Evolutionary conservation across 2,888 invertebrate species (phyloP).

Genomic region (Apotomis betuletana): DNA sequence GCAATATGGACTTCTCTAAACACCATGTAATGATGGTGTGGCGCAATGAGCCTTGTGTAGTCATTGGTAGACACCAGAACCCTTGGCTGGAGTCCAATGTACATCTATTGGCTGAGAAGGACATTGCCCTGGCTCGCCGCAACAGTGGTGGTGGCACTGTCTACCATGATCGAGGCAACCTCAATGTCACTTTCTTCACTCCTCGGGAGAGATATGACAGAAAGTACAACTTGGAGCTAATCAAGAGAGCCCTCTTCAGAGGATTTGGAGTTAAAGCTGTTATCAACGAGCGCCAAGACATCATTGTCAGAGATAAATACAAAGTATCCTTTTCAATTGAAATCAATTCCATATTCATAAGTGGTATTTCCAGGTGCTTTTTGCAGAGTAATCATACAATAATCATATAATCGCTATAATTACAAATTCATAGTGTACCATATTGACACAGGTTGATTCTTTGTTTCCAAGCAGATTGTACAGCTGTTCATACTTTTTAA

Average conservation of each 20-base stretch:
- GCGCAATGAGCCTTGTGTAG: constrained; percentile 97
- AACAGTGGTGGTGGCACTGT: constrained; percentile 98
- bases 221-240: constrained; percentile 93
- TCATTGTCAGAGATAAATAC: constrained; percentile 89
- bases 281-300: constrained; percentile 93
- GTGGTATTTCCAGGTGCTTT: too few relatives aligned
- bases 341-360: background rate
- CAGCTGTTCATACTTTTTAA: constrained; percentile 2
- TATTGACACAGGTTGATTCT: constrained; percentile 24
- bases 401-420: background rate
- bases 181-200: constrained; percentile 96
- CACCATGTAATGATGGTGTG: constrained; percentile 95
- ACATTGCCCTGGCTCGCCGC: constrained; percentile 91
- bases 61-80: constrained; percentile 98
- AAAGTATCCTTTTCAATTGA: constrained; percentile 85
- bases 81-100: constrained; percentile 97
- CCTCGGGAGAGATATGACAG: constrained; percentile 92
- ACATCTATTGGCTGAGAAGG: constrained; percentile 84
- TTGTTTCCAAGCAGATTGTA: constrained; percentile 15
- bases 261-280: constrained; percentile 91
- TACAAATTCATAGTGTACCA: background rate
- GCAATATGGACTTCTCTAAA: constrained; percentile 91
- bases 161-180: constrained; percentile 96
- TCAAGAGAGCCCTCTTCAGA: constrained; percentile 91
- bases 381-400: background rate